Evolutionary conservation across 2,888 invertebrate genomes (phyloP).

Genomic region (Anagyrus pseudococci): DNA sequence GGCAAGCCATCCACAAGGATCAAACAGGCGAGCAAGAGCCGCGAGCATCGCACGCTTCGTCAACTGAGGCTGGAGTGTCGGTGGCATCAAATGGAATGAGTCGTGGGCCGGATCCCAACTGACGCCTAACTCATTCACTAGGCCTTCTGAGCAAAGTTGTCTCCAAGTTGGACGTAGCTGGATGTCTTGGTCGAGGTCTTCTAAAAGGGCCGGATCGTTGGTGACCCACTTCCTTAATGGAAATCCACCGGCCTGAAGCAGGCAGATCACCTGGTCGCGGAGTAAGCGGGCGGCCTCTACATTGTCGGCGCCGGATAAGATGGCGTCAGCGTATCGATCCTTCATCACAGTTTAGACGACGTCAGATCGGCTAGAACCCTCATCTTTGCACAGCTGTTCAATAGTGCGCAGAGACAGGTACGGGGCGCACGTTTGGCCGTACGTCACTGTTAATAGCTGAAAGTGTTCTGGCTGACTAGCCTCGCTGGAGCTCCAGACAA

Average conservation of each 20-base stretch:
- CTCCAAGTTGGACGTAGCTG: constrained; percentile 3
- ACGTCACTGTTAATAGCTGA: constrained; percentile 12
- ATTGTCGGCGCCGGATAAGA: constrained; percentile 3
- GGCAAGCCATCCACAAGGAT: constrained; percentile 16
- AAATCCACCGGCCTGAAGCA: not conserved
- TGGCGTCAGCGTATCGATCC: constrained; percentile 12
- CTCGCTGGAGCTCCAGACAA: not conserved
- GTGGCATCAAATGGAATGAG: not conserved
- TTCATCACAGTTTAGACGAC: not conserved
- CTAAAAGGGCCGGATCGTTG: not conserved
- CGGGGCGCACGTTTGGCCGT: constrained; percentile 5
- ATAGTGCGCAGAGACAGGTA: constrained; percentile 6
- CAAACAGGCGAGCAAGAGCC: constrained; percentile 1
- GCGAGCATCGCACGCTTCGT: constrained; percentile 5
- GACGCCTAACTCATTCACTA: constrained; percentile 1
- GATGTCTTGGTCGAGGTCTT: not conserved
- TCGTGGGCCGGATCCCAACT: not conserved
- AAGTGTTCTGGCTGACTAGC: not conserved
- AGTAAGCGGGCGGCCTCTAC: not conserved
- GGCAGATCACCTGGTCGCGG: constrained; percentile 5
- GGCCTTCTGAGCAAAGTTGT: not conserved
- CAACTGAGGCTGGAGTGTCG: not conserved
- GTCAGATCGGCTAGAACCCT: constrained; percentile 1
- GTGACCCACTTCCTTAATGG: constrained; percentile 15
- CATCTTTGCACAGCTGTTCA: constrained; percentile 9